Percentiles rank a stretch among this genome's conserved stretches.
phyloP scores from a whole-genome alignment of 2,797 vertebrate genomes.

The Enteromius afrohamiltoni region DNA sequence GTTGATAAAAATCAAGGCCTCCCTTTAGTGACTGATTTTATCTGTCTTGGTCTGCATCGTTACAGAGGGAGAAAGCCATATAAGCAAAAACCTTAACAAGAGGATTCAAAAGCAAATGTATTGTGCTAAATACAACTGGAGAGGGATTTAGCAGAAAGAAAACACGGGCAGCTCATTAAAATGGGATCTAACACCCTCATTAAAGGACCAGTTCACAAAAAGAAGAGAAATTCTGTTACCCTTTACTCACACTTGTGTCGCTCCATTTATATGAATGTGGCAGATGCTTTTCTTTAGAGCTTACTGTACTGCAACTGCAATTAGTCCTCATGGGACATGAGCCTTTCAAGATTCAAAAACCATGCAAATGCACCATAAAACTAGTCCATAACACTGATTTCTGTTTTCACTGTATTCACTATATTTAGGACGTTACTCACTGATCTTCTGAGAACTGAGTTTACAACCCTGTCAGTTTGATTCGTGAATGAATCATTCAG shows the following conservation, averaged over 20 bases:
- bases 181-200: conserved; percentile 27
- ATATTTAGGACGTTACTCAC: background rate
- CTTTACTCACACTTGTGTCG: background rate
- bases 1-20: background rate
- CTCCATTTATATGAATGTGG: background rate
- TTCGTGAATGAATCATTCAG: background rate
- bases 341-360: background rate
- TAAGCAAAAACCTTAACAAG: conserved; percentile 38
- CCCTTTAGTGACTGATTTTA: conserved; percentile 9
- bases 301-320: background rate
- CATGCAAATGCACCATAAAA: background rate
- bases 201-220: background rate
- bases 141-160: conserved; percentile 45
- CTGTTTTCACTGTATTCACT: background rate
- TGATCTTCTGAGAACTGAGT: background rate
- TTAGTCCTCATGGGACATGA: background rate
- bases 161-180: conserved; percentile 13
- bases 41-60: conserved; percentile 6
- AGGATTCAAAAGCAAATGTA: conserved; percentile 15
- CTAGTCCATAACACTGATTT: background rate
- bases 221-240: background rate
- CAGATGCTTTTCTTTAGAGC: conserved; percentile 2
- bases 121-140: conserved; percentile 14
- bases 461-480: background rate
- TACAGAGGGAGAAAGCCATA: background rate